Evolutionary conservation across 2,797 vertebrate genomes (phyloP).

Genomic region (Tinamus major): DNA sequence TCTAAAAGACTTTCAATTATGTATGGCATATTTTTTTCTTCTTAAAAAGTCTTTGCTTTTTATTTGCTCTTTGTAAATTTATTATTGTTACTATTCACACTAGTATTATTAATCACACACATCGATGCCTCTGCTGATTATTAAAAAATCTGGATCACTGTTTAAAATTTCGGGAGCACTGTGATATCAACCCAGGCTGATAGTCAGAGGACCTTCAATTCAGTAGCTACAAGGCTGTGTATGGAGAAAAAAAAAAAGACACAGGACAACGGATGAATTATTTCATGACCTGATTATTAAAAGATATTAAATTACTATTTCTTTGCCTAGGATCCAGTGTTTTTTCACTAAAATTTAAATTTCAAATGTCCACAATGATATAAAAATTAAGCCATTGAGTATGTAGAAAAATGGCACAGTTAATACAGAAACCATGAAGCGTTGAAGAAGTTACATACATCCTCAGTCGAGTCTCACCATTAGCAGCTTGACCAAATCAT

Average conservation of each 20-base stretch:
- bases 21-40: constrained; percentile 19
- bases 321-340: constrained; percentile 64
- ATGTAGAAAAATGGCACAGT: constrained; percentile 47
- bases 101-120: not conserved
- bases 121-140: constrained; percentile 50
- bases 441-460: constrained; percentile 37
- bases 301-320: constrained; percentile 69
- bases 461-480: not conserved
- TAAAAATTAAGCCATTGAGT: constrained; percentile 57
- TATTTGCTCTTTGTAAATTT: constrained; percentile 57
- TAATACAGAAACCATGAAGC: constrained; percentile 47
- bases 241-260: constrained; percentile 63
- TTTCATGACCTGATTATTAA: constrained; percentile 48
- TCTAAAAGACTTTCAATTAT: not conserved
- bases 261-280: constrained; percentile 46
- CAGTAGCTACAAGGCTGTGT: constrained; percentile 62
- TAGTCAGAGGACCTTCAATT: constrained; percentile 73
- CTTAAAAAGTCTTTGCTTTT: constrained; percentile 39
- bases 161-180: constrained; percentile 66
- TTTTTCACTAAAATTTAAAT: constrained; percentile 76
- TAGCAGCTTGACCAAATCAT: constrained; percentile 27
- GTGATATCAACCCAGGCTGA: constrained; percentile 44
- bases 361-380: constrained; percentile 49
- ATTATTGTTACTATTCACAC: constrained; percentile 44
- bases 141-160: constrained; percentile 72